Conservation (phyloP, 2,797 vertebrate genomes). For the Gouania willdenowi region DNA sequence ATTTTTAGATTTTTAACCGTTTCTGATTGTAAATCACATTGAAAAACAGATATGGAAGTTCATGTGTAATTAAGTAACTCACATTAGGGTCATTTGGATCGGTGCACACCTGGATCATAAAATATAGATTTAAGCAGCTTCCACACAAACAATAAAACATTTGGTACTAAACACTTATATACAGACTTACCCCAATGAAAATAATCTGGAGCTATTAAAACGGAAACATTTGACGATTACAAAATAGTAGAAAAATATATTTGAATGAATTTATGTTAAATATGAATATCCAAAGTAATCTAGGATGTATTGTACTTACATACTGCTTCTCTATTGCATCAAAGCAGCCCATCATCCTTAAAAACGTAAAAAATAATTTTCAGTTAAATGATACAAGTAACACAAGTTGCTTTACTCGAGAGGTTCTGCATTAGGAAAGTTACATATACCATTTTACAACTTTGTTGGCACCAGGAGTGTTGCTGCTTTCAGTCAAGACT, state of each 20-base stretch:
- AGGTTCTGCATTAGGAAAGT: neutral
- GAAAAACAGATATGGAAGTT: neutral
- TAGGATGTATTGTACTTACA: constrained; percentile 75
- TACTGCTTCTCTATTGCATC: constrained; percentile 93
- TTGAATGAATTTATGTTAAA: neutral
- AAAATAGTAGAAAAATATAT: neutral
- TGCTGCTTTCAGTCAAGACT: constrained; percentile 67
- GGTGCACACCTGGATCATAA: constrained; percentile 68
- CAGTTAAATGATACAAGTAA: neutral
- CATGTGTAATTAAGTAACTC: constrained; percentile 34
- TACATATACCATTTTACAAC: constrained; percentile 62
- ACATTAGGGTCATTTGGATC: constrained; percentile 71
- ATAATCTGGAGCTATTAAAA: constrained; percentile 72
- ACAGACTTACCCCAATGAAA: constrained; percentile 73
- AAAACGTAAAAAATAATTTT: neutral
- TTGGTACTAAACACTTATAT: neutral
- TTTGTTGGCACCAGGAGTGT: constrained; percentile 53
- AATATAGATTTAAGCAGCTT: too few species aligned
- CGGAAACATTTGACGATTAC: constrained; percentile 5
- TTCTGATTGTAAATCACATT: neutral
- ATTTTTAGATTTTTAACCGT: too few species aligned
- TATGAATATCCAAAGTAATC: too few species aligned
- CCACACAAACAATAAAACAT: neutral
- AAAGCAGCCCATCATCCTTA: constrained; percentile 92
- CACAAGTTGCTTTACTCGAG: neutral